Conservation (phyloP, 2,113 vertebrate species). For the Gopherus flavomarginatus region DNA sequence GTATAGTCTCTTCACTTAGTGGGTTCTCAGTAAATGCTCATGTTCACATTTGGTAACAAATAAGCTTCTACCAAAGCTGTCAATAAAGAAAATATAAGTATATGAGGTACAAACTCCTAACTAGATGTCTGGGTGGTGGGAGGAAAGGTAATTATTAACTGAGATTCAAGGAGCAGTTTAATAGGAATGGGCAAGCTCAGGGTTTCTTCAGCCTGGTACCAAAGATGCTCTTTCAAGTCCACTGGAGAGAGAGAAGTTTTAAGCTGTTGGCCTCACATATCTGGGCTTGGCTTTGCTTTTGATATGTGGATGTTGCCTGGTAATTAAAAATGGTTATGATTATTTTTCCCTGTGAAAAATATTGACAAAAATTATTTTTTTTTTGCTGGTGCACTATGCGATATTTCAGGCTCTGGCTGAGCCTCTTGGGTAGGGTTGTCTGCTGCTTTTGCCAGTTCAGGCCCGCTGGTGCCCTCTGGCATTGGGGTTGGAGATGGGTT, state of each 20-base stretch:
- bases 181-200: background rate
- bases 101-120: accelerated
- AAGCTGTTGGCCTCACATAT: background rate
- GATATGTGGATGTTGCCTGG: background rate
- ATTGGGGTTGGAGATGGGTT: too few relatives aligned
- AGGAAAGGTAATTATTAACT: background rate
- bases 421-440: too few relatives aligned
- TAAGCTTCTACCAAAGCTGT: background rate
- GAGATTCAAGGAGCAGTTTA: background rate
- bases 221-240: background rate
- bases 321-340: background rate
- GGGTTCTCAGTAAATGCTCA: background rate
- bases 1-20: background rate
- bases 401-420: too few relatives aligned
- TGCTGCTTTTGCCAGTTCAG: too few relatives aligned
- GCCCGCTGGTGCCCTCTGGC: too few relatives aligned
- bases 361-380: background rate
- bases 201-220: background rate
- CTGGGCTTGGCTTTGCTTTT: background rate
- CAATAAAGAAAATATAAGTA: background rate
- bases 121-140: background rate
- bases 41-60: background rate
- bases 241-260: background rate
- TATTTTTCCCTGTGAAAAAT: background rate
- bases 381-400: background rate